Base-by-base conservation (phyloP, 2,113 vertebrate genomes). In the Labeo catla region DNA sequence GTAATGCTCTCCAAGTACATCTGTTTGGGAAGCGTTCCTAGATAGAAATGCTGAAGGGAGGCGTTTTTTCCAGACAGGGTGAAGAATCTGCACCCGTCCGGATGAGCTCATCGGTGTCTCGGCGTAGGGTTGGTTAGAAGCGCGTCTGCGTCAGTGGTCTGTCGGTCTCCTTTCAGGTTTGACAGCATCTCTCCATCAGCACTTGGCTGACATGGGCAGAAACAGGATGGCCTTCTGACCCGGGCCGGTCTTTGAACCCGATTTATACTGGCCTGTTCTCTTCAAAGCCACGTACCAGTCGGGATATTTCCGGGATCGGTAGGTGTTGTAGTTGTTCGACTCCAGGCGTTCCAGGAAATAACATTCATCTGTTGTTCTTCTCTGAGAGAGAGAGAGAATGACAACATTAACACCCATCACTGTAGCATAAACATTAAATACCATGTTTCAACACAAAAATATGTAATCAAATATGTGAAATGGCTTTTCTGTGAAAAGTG, bases 201-300 rank as follows among this genome's bases (percentile, higher is more conserved):
- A 94, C 89, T 96, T 98, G 88, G 96, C 95, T 63, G 98, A 97
- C 98, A 99, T 99, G 0, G 98, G 98, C 61, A 99, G 98, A 76
- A 99, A 99, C 86, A 99, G 97, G 87, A 99, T 97, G 87, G 98
- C 98, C 93, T 99, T 99, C 95, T 99, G 98, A 89, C 97, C 98
- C 39, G 95, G 97, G 88, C 97, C 95, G 19, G 98, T 99, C 92
- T 96, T 97, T 88, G 95, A 96, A 86, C 98, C 98, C 2, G 95
- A 94, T 93, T 99, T 99, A 93, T 97, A 96, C 91, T 99, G 97
- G 78, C 98, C 98, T 61, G 96, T 98, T 91, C 98, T 94, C 94
- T 98, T 99, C 93, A 99, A 93, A 54, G 97, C 98, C 94, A 99
- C 97, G 0, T 98, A 99, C 98, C 98, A 99, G 89, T 95, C 94